Percentiles rank a stretch among this genome's conserved stretches.
phyloP scores from a whole-genome alignment of 2,888 invertebrate genomes.

The Drosophila parthenogenetica region DNA sequence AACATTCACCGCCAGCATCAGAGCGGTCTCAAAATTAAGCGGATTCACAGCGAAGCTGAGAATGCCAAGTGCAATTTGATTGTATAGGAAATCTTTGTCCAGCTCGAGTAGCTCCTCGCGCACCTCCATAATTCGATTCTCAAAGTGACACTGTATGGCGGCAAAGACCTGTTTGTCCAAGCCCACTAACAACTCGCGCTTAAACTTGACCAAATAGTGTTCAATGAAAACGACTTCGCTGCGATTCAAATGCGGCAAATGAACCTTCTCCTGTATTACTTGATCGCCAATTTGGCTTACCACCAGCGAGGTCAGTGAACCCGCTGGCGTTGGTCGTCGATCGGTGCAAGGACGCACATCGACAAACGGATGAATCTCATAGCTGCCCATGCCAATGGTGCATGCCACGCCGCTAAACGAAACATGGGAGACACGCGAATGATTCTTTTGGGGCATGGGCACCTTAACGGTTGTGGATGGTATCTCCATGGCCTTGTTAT shows the following conservation, averaged over 20 bases:
- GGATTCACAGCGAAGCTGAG: constrained; percentile 79
- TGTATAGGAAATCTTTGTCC: constrained; percentile 78
- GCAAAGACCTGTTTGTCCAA: constrained; percentile 81
- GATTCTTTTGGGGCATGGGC: constrained; percentile 18
- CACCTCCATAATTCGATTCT: constrained; percentile 77
- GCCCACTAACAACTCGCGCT: constrained; percentile 80
- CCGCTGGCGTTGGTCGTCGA: constrained; percentile 82
- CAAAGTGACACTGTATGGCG: constrained; percentile 81
- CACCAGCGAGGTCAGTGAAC: constrained; percentile 81
- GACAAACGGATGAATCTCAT: constrained; percentile 79
- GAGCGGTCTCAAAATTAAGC: constrained; percentile 77
- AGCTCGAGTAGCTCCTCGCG: constrained; percentile 76
- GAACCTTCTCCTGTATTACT: constrained; percentile 56
- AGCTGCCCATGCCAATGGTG: constrained; percentile 82
- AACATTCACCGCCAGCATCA: constrained; percentile 76
- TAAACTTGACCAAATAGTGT: constrained; percentile 83
- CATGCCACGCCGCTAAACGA: constrained; percentile 76
- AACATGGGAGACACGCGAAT: constrained; percentile 69
- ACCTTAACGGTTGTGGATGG: constrained; percentile 18
- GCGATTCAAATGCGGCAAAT: constrained; percentile 64
- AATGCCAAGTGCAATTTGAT: constrained; percentile 78
- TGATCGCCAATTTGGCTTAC: constrained; percentile 73
- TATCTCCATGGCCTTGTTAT: constrained; percentile 54
- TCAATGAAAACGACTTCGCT: constrained; percentile 82
- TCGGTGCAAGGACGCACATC: constrained; percentile 72